Evolutionary conservation across 2,888 invertebrate species (phyloP), one percentile per base, ranked within the genome.

Genomic region (Sarcophaga subvicina): DNA sequence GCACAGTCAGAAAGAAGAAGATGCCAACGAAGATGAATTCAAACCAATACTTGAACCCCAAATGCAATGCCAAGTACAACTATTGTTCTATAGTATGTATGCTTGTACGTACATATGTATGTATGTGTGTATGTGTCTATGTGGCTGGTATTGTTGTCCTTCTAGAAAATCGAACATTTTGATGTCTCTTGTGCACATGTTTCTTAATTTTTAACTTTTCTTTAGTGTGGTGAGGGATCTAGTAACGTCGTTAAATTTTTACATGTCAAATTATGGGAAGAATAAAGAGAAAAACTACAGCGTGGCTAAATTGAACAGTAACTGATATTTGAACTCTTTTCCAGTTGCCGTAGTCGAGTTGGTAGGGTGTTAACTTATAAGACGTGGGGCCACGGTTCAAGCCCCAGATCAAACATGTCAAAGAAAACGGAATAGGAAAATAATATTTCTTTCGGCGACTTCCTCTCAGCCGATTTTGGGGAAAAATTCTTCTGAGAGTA

Each of bases 31-130:
- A 14, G 54, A 54, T 71, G 27, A n/a, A 54, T 8, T 63, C n/a
- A 17, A 59, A 62, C 25, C 14, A 82, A 77, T 27, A 83, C 60
- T 78, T 78, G 67, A 83, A 67, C 77, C 54, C 66, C 45, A 69
- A 77, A 70, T 70, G 64, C 64, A 71, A 76, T 83, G 83, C 71
- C 83, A 83, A 72, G 82, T 45, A 76, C 60, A 54, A 54, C 54
- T 17, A 54, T 54, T 54, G 54, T 54, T 54, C 17, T 14, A 54
- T 10, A 14, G 4, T 54, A 2, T 5, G 14, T 4, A 49, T 49
- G 14, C 14, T 3, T 49, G 49, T 49, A 49, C 12, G 6, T 11
- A 49, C 12, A 1, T 11, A 49, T 11, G 12, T 49, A 49, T 49
- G 49, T 11, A 49, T 11, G 10, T 49, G 8, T 12, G 14, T 14